These are phyloP conservation scores for Drosophila dives DNA, from an alignment of 2,888 invertebrate species.

Conservation along the genomic window DNA sequence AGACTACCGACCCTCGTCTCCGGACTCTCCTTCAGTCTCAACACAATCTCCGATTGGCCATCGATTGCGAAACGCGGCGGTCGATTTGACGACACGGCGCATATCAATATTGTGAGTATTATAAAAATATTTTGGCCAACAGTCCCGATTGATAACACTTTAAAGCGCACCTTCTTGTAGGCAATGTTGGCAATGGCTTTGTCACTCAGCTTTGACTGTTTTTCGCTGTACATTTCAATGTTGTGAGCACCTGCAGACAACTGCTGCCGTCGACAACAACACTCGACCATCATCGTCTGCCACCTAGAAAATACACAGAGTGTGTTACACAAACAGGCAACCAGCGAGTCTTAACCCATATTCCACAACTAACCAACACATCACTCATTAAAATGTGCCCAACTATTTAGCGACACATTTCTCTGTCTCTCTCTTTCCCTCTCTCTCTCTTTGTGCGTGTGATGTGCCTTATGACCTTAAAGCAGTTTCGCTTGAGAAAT, in stretches of 20 bases:
- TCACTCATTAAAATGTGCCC: slow-evolving; percentile 58
- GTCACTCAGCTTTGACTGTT: slow-evolving; percentile 32
- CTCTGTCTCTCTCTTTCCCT: neutral
- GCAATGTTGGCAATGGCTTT: slow-evolving; percentile 43
- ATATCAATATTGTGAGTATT: slow-evolving; percentile 63
- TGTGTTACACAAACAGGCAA: slow-evolving; percentile 53
- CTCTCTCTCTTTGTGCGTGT: slow-evolving; percentile 2
- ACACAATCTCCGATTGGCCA: slow-evolving; percentile 95
- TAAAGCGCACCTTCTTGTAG: slow-evolving; percentile 81
- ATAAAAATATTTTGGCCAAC: slow-evolving; percentile 19
- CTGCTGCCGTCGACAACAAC: slow-evolving; percentile 55
- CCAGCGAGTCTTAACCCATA: slow-evolving; percentile 59
- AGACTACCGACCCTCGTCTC: slow-evolving; percentile 93
- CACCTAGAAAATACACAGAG: slow-evolving; percentile 68
- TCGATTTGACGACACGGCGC: slow-evolving; percentile 86
- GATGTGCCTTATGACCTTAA: slow-evolving; percentile 70
- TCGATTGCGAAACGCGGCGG: slow-evolving; percentile 95
- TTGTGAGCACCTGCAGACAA: slow-evolving; percentile 40
- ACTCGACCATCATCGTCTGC: slow-evolving; percentile 32
- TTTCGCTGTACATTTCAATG: slow-evolving; percentile 64
- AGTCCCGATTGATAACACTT: slow-evolving; percentile 33
- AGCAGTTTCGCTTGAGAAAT: slow-evolving; percentile 76
- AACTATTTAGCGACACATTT: slow-evolving; percentile 43
- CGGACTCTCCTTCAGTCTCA: slow-evolving; percentile 94
- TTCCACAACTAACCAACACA: slow-evolving; percentile 24